Conservation (phyloP, 2,113 vertebrate genomes). For the Forbesichthys papilliferus region DNA sequence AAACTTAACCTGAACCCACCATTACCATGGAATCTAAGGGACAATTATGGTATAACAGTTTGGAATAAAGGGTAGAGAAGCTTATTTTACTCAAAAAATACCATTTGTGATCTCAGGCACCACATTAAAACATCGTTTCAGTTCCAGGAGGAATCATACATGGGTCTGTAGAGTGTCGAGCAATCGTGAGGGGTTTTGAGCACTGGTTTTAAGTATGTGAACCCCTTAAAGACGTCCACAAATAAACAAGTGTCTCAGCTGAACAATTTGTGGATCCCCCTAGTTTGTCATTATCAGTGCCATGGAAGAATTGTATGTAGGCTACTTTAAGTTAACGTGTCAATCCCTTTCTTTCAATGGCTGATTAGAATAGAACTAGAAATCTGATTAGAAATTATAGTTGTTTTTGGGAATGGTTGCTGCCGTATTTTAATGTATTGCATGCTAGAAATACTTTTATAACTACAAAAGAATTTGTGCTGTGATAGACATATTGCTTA, state of each 20-base stretch:
- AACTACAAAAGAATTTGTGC: background rate
- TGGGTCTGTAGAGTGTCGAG: too few species aligned
- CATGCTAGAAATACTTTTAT: conserved; percentile 26
- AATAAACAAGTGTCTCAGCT: background rate
- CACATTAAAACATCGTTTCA: too few species aligned
- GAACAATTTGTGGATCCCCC: conserved; percentile 2
- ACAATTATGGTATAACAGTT: too few species aligned
- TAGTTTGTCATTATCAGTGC: background rate
- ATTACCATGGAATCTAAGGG: background rate
- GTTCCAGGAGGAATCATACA: too few species aligned
- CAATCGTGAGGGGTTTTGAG: too few species aligned
- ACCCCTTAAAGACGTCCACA: too few species aligned
- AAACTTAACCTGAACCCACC: conserved; percentile 18
- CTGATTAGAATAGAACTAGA: background rate
- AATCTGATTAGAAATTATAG: too few species aligned
- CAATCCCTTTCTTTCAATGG: conserved; percentile 11
- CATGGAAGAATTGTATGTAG: conserved; percentile 5
- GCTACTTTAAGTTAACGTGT: background rate
- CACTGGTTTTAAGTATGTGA: too few species aligned
- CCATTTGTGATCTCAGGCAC: too few species aligned
- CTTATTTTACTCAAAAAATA: too few species aligned
- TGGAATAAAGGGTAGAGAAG: too few species aligned
- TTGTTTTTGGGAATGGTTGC: background rate
- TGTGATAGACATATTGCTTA: conserved; percentile 26
- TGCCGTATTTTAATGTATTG: background rate